These are phyloP conservation scores for Arremon aurantiirostris DNA, from an alignment of 2,797 vertebrate species.

Conservation along the genomic window DNA sequence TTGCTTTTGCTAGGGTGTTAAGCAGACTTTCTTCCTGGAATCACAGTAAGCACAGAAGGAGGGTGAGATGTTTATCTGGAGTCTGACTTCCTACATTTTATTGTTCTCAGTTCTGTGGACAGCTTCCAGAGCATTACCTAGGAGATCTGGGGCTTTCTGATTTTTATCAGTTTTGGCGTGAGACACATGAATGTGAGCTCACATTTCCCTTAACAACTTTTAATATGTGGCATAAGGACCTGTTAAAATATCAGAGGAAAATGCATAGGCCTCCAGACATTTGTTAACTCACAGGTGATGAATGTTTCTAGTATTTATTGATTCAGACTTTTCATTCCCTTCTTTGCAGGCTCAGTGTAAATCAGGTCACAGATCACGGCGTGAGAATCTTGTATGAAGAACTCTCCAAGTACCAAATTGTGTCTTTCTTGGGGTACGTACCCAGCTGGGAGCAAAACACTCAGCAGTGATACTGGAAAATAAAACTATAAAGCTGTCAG, in stretches of 20 bases:
- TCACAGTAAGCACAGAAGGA: background rate
- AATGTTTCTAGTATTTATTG: background rate
- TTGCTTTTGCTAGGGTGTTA: background rate
- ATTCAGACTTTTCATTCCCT: background rate
- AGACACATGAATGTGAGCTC: background rate
- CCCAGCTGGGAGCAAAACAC: background rate
- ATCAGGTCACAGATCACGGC: slow-evolving; percentile 88
- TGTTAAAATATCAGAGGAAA: background rate
- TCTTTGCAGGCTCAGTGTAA: slow-evolving; percentile 86
- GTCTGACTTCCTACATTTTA: background rate
- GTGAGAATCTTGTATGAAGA: slow-evolving; percentile 87
- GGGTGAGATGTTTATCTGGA: background rate
- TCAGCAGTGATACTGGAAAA: background rate
- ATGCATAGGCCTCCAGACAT: background rate
- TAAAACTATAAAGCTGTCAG: background rate
- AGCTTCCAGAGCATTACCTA: background rate
- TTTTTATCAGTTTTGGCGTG: background rate
- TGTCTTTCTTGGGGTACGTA: slow-evolving; percentile 87
- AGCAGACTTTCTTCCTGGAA: background rate
- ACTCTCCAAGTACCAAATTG: slow-evolving; percentile 84
- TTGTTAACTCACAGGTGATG: background rate
- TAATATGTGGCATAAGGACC: background rate
- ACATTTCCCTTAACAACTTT: background rate
- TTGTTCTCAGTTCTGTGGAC: background rate
- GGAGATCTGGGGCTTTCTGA: background rate